Percentiles rank a stretch among this genome's conserved stretches.
Conservation (phyloP, 2,888 invertebrate genomes). For the Tachystola acroxantha region DNA sequence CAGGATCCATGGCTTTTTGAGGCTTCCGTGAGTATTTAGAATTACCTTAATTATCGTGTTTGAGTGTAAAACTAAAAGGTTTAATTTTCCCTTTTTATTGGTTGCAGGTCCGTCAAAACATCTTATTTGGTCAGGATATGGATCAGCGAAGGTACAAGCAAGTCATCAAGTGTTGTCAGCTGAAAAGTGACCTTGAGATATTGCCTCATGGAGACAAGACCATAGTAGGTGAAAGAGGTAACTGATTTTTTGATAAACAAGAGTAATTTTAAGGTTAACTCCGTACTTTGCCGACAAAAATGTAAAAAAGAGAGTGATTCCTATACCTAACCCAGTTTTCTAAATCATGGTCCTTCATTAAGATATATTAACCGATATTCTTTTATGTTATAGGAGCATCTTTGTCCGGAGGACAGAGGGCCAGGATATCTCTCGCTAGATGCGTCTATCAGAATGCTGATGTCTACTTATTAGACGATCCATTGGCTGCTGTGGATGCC, state of each 20-base stretch:
- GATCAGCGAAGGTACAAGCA: conserved; percentile 74
- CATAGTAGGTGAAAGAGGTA: conserved; percentile 82
- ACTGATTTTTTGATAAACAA: no score
- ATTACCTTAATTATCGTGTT: no score
- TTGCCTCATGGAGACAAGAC: conserved; percentile 82
- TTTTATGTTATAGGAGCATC: conserved; percentile 76
- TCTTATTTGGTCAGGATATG: conserved; percentile 83
- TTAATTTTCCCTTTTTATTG: no score
- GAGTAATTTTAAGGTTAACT: no score
- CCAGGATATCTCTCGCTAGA: conserved; percentile 74
- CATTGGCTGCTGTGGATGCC: conserved; percentile 79
- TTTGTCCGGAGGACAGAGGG: conserved; percentile 83
- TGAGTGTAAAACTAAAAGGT: no score
- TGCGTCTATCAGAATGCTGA: conserved; percentile 80
- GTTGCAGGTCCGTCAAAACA: conserved; percentile 84
- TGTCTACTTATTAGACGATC: conserved; percentile 81
- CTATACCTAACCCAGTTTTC: no score
- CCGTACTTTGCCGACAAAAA: no score
- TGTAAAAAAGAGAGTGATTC: no score
- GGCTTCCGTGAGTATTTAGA: conserved; percentile 47
- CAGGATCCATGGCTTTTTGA: conserved; percentile 84
- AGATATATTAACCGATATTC: no score
- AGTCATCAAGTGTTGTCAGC: conserved; percentile 77
- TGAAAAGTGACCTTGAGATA: conserved; percentile 79
- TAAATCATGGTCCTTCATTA: no score